Percentiles rank a stretch among this genome's conserved stretches.
Evolutionary conservation across 2,113 vertebrate genomes (phyloP).

Genomic region (Neolamprologus modestus): DNA sequence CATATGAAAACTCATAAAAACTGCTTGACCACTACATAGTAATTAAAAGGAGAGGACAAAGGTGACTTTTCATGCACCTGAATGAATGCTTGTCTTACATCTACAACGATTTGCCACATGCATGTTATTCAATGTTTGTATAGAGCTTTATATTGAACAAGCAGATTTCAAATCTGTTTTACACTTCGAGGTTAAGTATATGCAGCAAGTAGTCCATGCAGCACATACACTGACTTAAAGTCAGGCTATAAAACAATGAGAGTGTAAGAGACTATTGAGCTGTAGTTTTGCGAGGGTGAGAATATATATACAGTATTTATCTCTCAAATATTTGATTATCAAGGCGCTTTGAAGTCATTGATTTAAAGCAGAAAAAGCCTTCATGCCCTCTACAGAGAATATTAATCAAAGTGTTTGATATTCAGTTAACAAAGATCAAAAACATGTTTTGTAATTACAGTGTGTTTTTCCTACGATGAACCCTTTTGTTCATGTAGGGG

Average conservation of each 20-base stretch:
- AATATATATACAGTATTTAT: slow-evolving; percentile 25
- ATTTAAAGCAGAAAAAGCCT: slow-evolving; percentile 21
- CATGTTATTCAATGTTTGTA: not conserved
- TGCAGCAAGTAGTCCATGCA: not conserved
- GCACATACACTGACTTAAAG: slow-evolving; percentile 14
- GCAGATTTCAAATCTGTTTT: not conserved
- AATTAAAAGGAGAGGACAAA: not conserved
- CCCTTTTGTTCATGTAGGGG: slow-evolving; percentile 4
- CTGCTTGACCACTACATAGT: not conserved
- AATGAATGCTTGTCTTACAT: not conserved
- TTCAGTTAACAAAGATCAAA: slow-evolving; percentile 61
- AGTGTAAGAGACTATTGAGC: slow-evolving; percentile 15
- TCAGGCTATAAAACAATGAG: slow-evolving; percentile 22
- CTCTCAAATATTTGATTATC: slow-evolving; percentile 42
- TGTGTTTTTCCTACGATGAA: not conserved
- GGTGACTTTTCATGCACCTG: not conserved
- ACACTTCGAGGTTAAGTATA: not conserved
- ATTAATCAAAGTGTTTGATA: slow-evolving; percentile 54
- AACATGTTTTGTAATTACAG: slow-evolving; percentile 45
- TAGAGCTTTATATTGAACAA: not conserved
- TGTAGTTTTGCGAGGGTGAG: slow-evolving; percentile 10
- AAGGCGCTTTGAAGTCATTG: slow-evolving; percentile 42
- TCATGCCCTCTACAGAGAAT: slow-evolving; percentile 13
- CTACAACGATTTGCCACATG: not conserved
- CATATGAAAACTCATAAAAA: not conserved